phyloP scores from a whole-genome alignment of 2,797 vertebrate genomes.

The Brachyalestes nurse region DNA sequence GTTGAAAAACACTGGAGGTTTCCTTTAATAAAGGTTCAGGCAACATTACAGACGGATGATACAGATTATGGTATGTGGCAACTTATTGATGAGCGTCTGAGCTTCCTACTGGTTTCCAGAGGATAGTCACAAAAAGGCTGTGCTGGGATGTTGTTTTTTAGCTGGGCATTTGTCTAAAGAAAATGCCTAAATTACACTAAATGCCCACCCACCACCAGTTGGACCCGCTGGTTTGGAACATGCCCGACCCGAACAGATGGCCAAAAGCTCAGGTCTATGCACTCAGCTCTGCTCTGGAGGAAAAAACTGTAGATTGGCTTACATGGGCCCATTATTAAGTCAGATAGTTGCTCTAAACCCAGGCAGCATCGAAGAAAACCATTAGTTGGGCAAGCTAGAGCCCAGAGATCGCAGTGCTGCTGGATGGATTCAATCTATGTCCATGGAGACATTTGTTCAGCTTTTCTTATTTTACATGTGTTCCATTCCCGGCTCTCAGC shows the following conservation, averaged over 20 bases:
- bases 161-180: background rate
- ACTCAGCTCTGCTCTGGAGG: background rate
- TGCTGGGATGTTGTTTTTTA: too few relatives aligned
- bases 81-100: too few relatives aligned
- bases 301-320: background rate
- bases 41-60: too few relatives aligned
- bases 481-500: slow-evolving; percentile 11
- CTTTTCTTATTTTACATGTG: slow-evolving; percentile 31
- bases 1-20: too few relatives aligned
- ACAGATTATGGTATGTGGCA: too few relatives aligned
- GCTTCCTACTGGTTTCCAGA: background rate
- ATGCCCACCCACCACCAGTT: background rate
- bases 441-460: slow-evolving; percentile 45
- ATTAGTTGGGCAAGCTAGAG: slow-evolving; percentile 5
- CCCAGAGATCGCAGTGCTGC: slow-evolving; percentile 29
- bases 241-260: background rate
- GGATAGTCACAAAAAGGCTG: background rate
- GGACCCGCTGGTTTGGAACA: background rate
- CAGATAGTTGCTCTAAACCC: background rate
- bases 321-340: background rate
- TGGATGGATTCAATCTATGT: slow-evolving; percentile 26
- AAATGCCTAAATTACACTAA: background rate
- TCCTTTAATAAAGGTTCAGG: too few relatives aligned
- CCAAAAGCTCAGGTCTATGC: background rate
- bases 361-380: background rate